phyloP scores from a whole-genome alignment of 2,113 vertebrate genomes.

The Cephalopterus ornatus region DNA sequence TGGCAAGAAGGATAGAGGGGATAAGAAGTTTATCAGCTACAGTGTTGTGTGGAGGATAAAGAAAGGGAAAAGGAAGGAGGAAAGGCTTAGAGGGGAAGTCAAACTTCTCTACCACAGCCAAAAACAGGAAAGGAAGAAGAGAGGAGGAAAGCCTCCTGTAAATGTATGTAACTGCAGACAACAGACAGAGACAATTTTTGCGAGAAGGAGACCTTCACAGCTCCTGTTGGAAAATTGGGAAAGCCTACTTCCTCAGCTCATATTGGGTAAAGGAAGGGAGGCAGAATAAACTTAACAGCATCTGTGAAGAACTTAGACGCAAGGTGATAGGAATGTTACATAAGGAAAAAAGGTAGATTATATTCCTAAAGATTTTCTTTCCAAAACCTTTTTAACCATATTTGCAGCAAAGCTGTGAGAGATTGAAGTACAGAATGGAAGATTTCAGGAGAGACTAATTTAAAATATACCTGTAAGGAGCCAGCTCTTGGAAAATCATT shows the following conservation, averaged over 20 bases:
- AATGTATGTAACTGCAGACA: not conserved
- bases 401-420: not conserved
- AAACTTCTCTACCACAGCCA: not conserved
- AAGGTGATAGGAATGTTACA: not conserved
- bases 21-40: not conserved
- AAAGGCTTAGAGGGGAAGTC: not conserved
- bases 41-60: not conserved
- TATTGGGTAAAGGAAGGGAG: not conserved
- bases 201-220: not conserved
- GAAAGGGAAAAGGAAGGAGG: not conserved
- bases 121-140: not conserved
- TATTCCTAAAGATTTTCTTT: slow-evolving; percentile 23
- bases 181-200: not conserved
- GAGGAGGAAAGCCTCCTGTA: not conserved
- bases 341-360: not conserved
- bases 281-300: not conserved
- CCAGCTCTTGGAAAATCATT: not conserved
- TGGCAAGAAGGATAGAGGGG: not conserved
- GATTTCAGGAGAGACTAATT: not conserved
- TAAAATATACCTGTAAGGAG: slow-evolving; percentile 28
- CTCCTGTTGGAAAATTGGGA: not conserved
- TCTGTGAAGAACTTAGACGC: not conserved
- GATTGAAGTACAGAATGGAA: not conserved
- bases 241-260: not conserved
- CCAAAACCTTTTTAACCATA: not conserved